Percentiles rank a stretch among this genome's conserved stretches.
Evolutionary conservation across 2,113 vertebrate species (phyloP).

Genomic region (Mystacornis crossleyi): DNA sequence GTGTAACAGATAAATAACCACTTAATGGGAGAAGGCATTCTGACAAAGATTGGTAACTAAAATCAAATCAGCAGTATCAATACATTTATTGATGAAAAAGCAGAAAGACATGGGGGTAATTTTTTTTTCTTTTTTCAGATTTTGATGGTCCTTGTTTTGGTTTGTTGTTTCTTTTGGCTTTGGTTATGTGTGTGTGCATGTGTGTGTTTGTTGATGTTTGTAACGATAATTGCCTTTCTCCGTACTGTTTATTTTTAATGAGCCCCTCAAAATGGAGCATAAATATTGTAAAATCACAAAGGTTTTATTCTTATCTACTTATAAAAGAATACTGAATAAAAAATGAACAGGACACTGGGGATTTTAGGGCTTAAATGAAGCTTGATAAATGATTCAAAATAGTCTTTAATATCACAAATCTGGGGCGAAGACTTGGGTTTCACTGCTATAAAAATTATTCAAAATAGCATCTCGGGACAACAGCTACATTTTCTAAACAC

Average conservation of each 20-base stretch:
- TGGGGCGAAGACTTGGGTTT: background rate
- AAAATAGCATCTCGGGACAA: background rate
- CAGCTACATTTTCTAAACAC: background rate
- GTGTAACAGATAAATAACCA: background rate
- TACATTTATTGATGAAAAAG: background rate
- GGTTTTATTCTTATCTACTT: constrained; percentile 43
- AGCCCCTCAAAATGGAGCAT: constrained; percentile 38
- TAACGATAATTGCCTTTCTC: constrained; percentile 51
- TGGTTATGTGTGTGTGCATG: background rate
- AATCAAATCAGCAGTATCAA: background rate
- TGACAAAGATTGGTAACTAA: background rate
- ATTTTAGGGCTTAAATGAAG: background rate
- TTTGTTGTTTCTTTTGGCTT: constrained; percentile 12
- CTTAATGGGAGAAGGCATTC: background rate
- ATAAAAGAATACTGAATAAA: background rate
- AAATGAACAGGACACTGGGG: background rate
- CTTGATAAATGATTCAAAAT: background rate
- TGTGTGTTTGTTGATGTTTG: constrained; percentile 12
- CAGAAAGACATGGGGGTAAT: background rate
- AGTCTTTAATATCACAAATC: background rate
- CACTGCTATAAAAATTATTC: background rate
- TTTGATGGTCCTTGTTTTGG: constrained; percentile 20
- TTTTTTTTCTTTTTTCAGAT: background rate
- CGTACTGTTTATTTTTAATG: constrained; percentile 64
- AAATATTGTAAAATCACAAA: constrained; percentile 37